Percentiles rank a stretch among this genome's conserved stretches.
phyloP scores from a whole-genome alignment of 2,113 vertebrate genomes.

The Progne subis region DNA sequence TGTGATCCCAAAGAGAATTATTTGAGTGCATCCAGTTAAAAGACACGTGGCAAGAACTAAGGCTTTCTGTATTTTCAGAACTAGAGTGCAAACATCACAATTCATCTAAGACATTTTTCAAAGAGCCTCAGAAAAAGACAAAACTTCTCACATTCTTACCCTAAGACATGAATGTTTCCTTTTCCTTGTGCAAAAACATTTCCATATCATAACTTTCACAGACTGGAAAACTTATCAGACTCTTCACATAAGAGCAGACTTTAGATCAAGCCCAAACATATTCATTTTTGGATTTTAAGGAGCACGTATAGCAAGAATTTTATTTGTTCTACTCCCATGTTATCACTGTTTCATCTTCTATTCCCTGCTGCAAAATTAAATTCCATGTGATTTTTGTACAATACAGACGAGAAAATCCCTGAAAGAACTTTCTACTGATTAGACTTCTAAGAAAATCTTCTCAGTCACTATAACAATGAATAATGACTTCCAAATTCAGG shows the following conservation, averaged over 20 bases:
- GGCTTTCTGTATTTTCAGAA: background rate
- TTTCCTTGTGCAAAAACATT: background rate
- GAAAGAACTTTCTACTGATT: conserved; percentile 56
- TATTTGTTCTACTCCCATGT: background rate
- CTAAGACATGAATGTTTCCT: background rate
- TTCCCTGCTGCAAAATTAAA: conserved; percentile 64
- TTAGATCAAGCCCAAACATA: conserved; percentile 30
- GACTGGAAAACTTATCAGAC: background rate
- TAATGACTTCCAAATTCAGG: background rate
- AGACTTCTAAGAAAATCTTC: background rate
- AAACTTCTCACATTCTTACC: background rate
- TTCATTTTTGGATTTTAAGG: conserved; percentile 38
- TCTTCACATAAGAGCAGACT: conserved; percentile 13
- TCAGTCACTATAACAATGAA: background rate
- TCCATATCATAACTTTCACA: conserved; percentile 9
- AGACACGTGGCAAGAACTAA: background rate
- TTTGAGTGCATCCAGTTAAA: background rate
- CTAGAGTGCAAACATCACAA: background rate
- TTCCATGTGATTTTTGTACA: conserved; percentile 61
- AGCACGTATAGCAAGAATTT: background rate
- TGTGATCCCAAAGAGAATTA: background rate
- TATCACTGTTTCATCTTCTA: conserved; percentile 60
- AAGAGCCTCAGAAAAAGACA: conserved; percentile 21
- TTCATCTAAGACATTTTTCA: background rate
- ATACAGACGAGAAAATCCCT: conserved; percentile 45